Conservation (phyloP, 37 sponge, comb jelly and placozoan species). For the Agelas oroides region DNA sequence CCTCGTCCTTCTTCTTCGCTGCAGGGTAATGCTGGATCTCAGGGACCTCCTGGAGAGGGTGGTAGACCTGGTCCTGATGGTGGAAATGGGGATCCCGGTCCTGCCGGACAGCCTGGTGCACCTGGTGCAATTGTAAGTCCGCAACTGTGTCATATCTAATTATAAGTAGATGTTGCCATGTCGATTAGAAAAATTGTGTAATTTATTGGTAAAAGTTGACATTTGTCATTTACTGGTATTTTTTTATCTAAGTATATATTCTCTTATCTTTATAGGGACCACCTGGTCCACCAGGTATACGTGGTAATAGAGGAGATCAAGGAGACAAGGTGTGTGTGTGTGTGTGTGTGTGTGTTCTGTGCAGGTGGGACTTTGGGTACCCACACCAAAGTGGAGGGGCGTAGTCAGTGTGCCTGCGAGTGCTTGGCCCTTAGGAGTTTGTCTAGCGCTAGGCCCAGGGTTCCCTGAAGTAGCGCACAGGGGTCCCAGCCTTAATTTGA, state of each 20-base stretch:
- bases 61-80: conserved; percentile 39
- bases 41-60: conserved; percentile 35
- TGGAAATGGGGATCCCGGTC: conserved; percentile 54
- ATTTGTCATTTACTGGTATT: too few species aligned
- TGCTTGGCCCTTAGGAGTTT: too few species aligned
- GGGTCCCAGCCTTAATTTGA: too few species aligned
- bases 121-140: conserved; percentile 53
- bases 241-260: too few species aligned
- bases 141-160: too few species aligned
- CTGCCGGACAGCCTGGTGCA: conserved; percentile 41
- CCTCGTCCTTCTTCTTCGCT: background rate
- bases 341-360: too few species aligned
- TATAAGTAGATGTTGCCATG: background rate
- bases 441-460: too few species aligned
- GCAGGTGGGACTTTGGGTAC: too few species aligned
- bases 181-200: background rate
- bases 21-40: conserved; percentile 22
- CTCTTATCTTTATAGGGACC: conserved; percentile 31
- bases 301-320: conserved; percentile 63
- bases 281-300: conserved; percentile 46
- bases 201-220: background rate
- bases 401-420: too few species aligned
- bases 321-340: conserved; percentile 41
- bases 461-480: too few species aligned
- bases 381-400: too few species aligned